Conservation (phyloP, 2,888 invertebrate species). For the Oscheius sp. region DNA sequence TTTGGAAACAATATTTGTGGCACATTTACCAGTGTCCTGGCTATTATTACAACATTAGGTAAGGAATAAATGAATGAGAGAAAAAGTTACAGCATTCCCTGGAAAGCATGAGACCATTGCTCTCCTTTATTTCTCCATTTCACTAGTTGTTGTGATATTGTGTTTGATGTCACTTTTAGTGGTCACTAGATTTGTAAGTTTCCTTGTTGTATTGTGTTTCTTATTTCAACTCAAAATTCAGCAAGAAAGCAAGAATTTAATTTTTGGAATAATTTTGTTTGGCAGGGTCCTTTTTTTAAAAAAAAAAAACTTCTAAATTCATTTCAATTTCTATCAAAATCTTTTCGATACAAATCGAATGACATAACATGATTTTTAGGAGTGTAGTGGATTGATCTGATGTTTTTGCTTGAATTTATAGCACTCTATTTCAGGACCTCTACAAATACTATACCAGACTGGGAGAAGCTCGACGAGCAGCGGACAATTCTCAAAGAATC, state of each 20-base stretch:
- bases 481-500: neutral
- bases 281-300: too few relatives aligned
- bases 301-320: too few relatives aligned
- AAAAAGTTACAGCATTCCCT: slow-evolving; percentile 5
- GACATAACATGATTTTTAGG: too few relatives aligned
- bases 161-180: slow-evolving; percentile 96
- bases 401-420: too few relatives aligned
- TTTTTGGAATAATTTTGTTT: too few relatives aligned
- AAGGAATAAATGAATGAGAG: neutral
- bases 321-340: too few relatives aligned
- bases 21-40: slow-evolving; percentile 66
- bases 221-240: too few relatives aligned
- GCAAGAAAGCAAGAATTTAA: too few relatives aligned
- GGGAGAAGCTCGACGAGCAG: slow-evolving; percentile 32
- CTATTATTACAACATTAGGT: slow-evolving; percentile 63
- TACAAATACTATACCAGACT: slow-evolving; percentile 40
- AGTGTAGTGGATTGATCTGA: too few relatives aligned
- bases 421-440: slow-evolving; percentile 45
- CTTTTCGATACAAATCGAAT: too few relatives aligned
- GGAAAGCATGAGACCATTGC: slow-evolving; percentile 76
- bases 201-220: too few relatives aligned
- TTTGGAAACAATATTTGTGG: slow-evolving; percentile 74
- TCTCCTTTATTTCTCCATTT: slow-evolving; percentile 95
- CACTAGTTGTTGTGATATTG: slow-evolving; percentile 86
- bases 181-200: slow-evolving; percentile 87